Conservation (phyloP, 2,888 invertebrate species). For the Hydroisotoma schaefferi region DNA sequence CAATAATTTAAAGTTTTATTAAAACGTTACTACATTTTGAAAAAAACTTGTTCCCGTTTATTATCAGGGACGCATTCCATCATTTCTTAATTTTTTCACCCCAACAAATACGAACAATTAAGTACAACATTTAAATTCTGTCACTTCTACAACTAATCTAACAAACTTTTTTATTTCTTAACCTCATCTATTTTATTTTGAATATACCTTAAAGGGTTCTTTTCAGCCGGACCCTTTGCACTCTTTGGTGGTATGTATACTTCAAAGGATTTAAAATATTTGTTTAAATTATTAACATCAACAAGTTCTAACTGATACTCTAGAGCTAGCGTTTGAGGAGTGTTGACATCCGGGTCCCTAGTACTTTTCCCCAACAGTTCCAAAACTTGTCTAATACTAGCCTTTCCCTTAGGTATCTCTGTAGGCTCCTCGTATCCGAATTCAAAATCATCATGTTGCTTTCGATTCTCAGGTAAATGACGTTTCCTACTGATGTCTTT, state of each 20-base stretch:
- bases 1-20: too few species aligned
- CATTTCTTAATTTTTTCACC: too few species aligned
- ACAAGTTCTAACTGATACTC: slow-evolving; percentile 66
- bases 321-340: slow-evolving; percentile 60
- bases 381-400: slow-evolving; percentile 63
- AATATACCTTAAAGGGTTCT: slow-evolving; percentile 18
- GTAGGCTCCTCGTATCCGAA: slow-evolving; percentile 68
- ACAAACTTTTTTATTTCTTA: slow-evolving; percentile 13
- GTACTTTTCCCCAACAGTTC: slow-evolving; percentile 66
- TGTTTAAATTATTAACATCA: slow-evolving; percentile 57
- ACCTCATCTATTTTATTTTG: slow-evolving; percentile 29
- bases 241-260: slow-evolving; percentile 60
- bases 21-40: too few species aligned
- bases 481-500: slow-evolving; percentile 50
- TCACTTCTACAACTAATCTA: background rate
- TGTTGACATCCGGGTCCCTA: slow-evolving; percentile 60
- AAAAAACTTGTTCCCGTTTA: too few species aligned
- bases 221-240: slow-evolving; percentile 38
- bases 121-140: too few species aligned
- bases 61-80: too few species aligned
- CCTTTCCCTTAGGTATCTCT: slow-evolving; percentile 61
- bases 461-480: slow-evolving; percentile 61
- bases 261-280: slow-evolving; percentile 66
- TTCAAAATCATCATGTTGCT: slow-evolving; percentile 58
- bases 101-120: too few species aligned